Conservation (phyloP, 2,113 vertebrate species). For the Synodontis membranacea region DNA sequence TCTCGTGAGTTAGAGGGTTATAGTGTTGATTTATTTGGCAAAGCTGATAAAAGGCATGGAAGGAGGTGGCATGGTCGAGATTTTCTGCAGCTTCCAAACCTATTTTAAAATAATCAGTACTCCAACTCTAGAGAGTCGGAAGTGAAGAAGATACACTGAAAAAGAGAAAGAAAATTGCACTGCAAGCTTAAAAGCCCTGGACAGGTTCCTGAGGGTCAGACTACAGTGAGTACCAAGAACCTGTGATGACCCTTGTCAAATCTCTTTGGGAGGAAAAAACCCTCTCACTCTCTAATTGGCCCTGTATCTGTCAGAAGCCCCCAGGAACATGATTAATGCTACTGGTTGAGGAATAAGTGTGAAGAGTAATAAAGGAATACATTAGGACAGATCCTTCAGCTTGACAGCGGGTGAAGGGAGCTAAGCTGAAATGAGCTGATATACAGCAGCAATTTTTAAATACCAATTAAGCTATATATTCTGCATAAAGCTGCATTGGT, state of each 20-base stretch:
- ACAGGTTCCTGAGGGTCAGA: conserved; percentile 29
- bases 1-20: background rate
- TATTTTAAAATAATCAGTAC: background rate
- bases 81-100: background rate
- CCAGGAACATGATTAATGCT: conserved; percentile 11
- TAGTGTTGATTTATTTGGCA: background rate
- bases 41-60: background rate
- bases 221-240: conserved; percentile 21
- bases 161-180: conserved; percentile 3
- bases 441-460: background rate
- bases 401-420: background rate
- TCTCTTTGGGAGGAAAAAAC: conserved; percentile 14
- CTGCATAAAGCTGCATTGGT: background rate
- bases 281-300: conserved; percentile 27
- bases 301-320: conserved; percentile 5
- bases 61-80: background rate
- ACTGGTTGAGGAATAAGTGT: background rate
- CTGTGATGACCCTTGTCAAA: conserved; percentile 32
- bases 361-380: background rate
- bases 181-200: conserved; percentile 19
- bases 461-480: background rate
- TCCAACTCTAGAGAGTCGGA: background rate
- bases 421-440: too few relatives aligned
- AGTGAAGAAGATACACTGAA: conserved; percentile 4
- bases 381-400: conserved; percentile 19